Evolutionary conservation across 92 coral and sea anemone species (phyloP), one percentile per base, ranked within the genome.

Genomic region (Epizoanthus scotinus): DNA sequence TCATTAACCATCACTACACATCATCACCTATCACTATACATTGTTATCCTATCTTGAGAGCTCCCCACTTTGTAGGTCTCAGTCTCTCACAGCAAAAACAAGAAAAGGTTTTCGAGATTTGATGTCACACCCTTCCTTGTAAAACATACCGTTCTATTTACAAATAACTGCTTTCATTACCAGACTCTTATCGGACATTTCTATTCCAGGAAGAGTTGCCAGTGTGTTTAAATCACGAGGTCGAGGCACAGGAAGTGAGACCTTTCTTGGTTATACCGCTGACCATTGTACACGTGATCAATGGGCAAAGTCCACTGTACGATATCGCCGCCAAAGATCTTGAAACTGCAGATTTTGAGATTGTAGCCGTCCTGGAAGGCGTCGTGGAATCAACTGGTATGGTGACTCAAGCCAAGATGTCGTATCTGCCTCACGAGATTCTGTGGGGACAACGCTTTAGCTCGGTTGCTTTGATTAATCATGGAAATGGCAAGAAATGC

Each of bases 361-460:
- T 96, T 26, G 92, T 96, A 13, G 99, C 94, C 24, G 94, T 96
- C 1, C 70, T 96, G 14, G 99, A 96, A 40, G 99, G 99, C 15
- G 89, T 87, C 1, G 94, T 96, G 1, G 99, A 96, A 65, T 88
- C 94, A 20, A 93, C 99, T 25, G 92, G 99, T 15, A 89, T 96
- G 99, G 98, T 93, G 6, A 91, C 93, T 13, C 99, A 96, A 59
- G 99, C 98, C 9, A 93, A 87, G 70, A 86, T 97, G 29, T 96
- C 99, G 0, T 96, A 89, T 53, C 84, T 96, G 2, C 90, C 98
- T 9, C 82, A 84, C 47, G 99, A 96, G 74, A 88, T 96, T 12
- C 82, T 81, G 18, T 96, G 99, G 99, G 99, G 98, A 10, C 89
- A 90, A 57, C 88, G 86, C 40, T 90, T 93, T 64, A 77, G 53